Evolutionary conservation across 35 echinoderm and acorn worm genomes (phyloP).

Genomic region (Chiridota heheva): DNA sequence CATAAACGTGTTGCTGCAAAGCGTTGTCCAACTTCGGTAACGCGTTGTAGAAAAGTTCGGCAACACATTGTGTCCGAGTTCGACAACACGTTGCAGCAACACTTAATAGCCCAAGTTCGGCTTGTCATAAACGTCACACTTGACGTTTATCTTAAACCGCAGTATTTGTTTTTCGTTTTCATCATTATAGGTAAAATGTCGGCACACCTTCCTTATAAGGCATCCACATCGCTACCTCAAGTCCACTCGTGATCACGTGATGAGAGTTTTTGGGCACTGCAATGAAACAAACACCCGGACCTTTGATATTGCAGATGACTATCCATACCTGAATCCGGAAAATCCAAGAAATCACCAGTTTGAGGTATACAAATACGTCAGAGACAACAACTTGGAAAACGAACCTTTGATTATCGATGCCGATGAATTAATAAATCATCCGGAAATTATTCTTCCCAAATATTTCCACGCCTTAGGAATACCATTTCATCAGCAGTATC

Average conservation of each 20-base stretch:
- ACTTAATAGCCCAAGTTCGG: too few relatives aligned
- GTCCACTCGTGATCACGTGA: conserved; percentile 44
- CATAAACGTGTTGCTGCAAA: too few relatives aligned
- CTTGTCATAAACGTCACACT: too few relatives aligned
- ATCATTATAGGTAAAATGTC: conserved; percentile 20
- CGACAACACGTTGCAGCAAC: too few relatives aligned
- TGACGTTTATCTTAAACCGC: too few relatives aligned
- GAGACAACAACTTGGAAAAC: conserved; percentile 23
- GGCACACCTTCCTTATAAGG: conserved; percentile 49
- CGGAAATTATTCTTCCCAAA: conserved; percentile 28
- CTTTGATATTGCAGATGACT: conserved; percentile 35
- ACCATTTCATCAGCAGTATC: background rate
- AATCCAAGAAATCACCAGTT: conserved; percentile 25
- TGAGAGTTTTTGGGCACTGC: conserved; percentile 29
- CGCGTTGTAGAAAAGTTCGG: too few relatives aligned
- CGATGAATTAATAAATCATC: background rate
- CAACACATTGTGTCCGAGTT: too few relatives aligned
- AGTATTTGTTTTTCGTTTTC: too few relatives aligned
- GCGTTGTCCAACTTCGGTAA: too few relatives aligned
- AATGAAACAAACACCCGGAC: conserved; percentile 5
- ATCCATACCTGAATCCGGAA: conserved; percentile 33
- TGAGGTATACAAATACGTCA: conserved; percentile 7
- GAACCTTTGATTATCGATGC: conserved; percentile 1
- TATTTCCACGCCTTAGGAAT: conserved; percentile 3
- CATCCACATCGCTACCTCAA: conserved; percentile 43